A percentile compares a stretch with the other conserved stretches of the same genome.
Evolutionary conservation across 2,888 invertebrate species (phyloP).

Genomic region (Sisyra nigra): DNA sequence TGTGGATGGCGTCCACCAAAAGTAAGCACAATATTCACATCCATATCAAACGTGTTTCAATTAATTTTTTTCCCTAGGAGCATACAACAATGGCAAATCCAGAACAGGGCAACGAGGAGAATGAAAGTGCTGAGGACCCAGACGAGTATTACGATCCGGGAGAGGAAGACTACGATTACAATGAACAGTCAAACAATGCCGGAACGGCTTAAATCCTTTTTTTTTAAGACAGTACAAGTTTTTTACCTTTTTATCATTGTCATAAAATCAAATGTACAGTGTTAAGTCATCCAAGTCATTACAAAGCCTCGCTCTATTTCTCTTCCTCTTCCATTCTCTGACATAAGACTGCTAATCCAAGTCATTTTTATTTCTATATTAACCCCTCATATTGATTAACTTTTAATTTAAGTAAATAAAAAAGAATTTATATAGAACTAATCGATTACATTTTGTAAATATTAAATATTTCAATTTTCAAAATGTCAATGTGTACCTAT

Average conservation of each 20-base stretch:
- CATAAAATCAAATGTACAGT: too few species aligned
- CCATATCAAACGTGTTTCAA: background rate
- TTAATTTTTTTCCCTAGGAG: slow-evolving; percentile 1
- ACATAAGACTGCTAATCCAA: background rate
- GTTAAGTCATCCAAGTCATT: background rate
- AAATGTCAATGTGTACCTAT: background rate
- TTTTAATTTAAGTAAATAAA: background rate
- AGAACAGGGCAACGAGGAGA: slow-evolving; percentile 1
- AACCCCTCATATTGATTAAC: background rate
- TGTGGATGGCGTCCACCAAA: slow-evolving; percentile 87
- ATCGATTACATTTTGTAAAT: background rate
- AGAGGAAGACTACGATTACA: slow-evolving; percentile 42
- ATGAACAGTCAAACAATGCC: slow-evolving; percentile 31
- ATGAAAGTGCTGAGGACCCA: slow-evolving; percentile 33
- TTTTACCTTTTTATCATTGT: too few species aligned
- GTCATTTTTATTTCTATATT: background rate
- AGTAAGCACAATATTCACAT: slow-evolving; percentile 35
- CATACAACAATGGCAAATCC: background rate
- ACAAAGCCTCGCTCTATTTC: background rate
- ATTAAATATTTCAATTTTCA: background rate
- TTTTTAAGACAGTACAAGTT: too few species aligned
- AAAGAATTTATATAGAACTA: background rate
- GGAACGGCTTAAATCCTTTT: slow-evolving; percentile 15
- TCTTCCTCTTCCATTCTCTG: background rate
- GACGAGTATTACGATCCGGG: slow-evolving; percentile 37